A percentile compares a stretch with the other conserved stretches of the same genome.
Evolutionary conservation across 2,797 vertebrate species (phyloP).

Genomic region (Halcyon chelicuti): DNA sequence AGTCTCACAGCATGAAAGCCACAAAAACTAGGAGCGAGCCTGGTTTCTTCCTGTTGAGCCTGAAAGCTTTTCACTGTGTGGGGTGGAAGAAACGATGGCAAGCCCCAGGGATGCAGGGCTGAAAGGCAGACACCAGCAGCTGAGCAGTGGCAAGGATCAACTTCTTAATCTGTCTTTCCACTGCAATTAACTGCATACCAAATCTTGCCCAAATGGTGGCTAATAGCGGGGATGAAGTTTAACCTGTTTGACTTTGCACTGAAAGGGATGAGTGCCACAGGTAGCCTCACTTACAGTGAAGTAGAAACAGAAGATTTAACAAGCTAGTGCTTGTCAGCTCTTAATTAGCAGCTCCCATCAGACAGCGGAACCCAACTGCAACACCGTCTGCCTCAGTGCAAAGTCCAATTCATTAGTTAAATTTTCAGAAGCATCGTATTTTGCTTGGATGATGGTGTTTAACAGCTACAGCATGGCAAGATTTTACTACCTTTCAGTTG

Average conservation of each 20-base stretch:
- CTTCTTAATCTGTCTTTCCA: conserved; percentile 2
- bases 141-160: conserved; percentile 12
- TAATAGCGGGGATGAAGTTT: conserved; percentile 41
- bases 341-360: conserved; percentile 64
- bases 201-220: conserved; percentile 4
- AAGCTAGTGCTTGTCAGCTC: conserved; percentile 50
- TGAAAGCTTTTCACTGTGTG: background rate
- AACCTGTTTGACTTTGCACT: conserved; percentile 58
- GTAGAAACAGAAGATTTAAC: background rate
- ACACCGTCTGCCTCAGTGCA: conserved; percentile 28
- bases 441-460: background rate
- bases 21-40: background rate
- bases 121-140: background rate
- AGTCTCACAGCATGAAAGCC: background rate
- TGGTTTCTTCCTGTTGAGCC: background rate
- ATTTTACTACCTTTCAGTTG: background rate
- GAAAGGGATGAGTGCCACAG: background rate
- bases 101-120: background rate
- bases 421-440: conserved; percentile 1
- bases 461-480: background rate
- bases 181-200: background rate
- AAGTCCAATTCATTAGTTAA: conserved; percentile 10
- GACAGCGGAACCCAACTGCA: conserved; percentile 56
- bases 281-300: background rate
- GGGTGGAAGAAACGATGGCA: background rate